Evolutionary conservation across 2,888 invertebrate species (phyloP).

Genomic region (Polymixis flavicincta): DNA sequence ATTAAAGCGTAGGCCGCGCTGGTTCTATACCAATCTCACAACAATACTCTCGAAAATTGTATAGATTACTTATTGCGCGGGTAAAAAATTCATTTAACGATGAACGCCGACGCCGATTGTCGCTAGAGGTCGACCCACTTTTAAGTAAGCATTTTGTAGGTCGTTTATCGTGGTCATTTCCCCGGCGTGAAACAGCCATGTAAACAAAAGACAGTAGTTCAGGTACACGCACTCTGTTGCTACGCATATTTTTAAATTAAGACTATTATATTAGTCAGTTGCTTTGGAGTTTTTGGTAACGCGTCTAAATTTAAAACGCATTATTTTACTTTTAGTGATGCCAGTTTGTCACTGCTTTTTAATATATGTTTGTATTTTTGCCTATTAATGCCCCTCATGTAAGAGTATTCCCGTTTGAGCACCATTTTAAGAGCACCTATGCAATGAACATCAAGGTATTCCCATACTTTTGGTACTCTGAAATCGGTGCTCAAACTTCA

Average conservation of each 20-base stretch:
- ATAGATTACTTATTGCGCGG: constrained; percentile 65
- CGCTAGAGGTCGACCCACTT: constrained; percentile 83
- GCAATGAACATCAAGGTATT: too few species aligned
- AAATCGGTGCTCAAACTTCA: too few species aligned
- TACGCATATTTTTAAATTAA: constrained; percentile 20
- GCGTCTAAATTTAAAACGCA: background rate
- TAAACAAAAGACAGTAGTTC: constrained; percentile 58
- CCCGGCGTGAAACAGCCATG: constrained; percentile 68
- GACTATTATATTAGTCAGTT: background rate
- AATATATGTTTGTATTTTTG: background rate
- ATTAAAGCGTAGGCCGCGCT: constrained; percentile 27
- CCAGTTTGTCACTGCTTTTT: background rate
- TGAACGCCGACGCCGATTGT: constrained; percentile 67
- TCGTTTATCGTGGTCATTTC: constrained; percentile 84
- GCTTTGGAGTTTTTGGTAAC: background rate
- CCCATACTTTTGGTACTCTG: too few species aligned
- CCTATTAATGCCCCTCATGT: background rate
- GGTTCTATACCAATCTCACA: constrained; percentile 38
- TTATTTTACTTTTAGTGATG: background rate
- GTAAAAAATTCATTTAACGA: constrained; percentile 75
- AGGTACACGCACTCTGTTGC: constrained; percentile 47
- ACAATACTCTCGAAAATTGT: constrained; percentile 57
- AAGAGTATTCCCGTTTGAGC: too few species aligned
- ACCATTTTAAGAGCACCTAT: background rate
- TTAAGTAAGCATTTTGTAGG: constrained; percentile 83